These are phyloP conservation scores for Troglohyphantes excavatus DNA, from an alignment of 2,888 invertebrate species.

Conservation along the genomic window DNA sequence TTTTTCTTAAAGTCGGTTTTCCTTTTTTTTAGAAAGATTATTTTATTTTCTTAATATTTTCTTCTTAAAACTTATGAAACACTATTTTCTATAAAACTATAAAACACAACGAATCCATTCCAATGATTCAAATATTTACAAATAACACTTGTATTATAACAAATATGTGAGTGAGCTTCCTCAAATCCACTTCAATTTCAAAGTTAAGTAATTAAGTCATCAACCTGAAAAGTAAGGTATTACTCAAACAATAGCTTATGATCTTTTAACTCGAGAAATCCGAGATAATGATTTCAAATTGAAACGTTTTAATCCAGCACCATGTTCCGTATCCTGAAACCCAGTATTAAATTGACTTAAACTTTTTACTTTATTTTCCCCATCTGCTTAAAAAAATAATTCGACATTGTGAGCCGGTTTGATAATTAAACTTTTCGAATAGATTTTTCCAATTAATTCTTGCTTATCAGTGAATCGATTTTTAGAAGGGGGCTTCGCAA, in stretches of 20 bases:
- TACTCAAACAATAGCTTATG: conserved; percentile 14
- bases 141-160: too few species aligned
- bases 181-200: not conserved
- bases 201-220: conserved; percentile 1
- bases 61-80: too few species aligned
- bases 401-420: conserved; percentile 47
- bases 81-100: too few species aligned
- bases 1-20: too few species aligned
- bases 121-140: too few species aligned
- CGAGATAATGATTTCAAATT: conserved; percentile 55
- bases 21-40: too few species aligned
- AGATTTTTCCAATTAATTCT: conserved; percentile 57
- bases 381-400: conserved; percentile 39
- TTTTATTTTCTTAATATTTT: too few species aligned
- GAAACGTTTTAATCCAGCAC: conserved; percentile 46
- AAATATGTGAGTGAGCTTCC: not conserved
- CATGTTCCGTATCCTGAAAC: conserved; percentile 20
- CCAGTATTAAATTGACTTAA: conserved; percentile 13
- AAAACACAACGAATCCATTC: too few species aligned
- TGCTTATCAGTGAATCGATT: conserved; percentile 46
- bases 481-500: not conserved
- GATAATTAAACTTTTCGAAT: conserved; percentile 60
- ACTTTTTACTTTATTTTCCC: conserved; percentile 2
- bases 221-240: conserved; percentile 23
- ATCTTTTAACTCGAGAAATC: conserved; percentile 46